These are phyloP conservation scores for Drosophila nr. medialis DNA, from an alignment of 2,888 invertebrate genomes.

Conservation along the genomic window DNA sequence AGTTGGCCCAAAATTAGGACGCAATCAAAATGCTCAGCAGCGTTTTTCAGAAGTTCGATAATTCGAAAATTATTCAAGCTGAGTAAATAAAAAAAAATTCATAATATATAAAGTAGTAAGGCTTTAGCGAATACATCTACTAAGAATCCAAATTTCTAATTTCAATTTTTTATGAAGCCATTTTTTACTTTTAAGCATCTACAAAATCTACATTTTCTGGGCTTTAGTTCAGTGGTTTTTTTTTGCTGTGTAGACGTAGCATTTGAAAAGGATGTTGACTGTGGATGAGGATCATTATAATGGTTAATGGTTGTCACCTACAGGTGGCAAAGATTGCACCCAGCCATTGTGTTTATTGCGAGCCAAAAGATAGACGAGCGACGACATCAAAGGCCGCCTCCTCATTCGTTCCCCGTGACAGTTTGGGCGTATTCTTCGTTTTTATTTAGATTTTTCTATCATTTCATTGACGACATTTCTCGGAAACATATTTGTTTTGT, in stretches of 20 bases:
- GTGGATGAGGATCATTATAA: slow-evolving; percentile 5
- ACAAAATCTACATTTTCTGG: not conserved
- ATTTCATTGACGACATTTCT: slow-evolving; percentile 63
- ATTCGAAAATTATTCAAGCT: not conserved
- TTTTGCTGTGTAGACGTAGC: not conserved
- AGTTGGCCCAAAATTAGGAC: not conserved
- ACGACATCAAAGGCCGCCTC: slow-evolving; percentile 43
- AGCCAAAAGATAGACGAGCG: not conserved
- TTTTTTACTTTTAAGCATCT: not conserved
- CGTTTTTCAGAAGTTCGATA: not conserved
- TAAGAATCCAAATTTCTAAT: not conserved
- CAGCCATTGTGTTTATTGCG: slow-evolving; percentile 37
- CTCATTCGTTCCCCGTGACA: slow-evolving; percentile 33
- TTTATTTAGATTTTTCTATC: slow-evolving; percentile 39
- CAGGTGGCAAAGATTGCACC: slow-evolving; percentile 66
- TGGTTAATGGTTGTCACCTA: slow-evolving; percentile 49
- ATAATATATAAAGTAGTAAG: not conserved
- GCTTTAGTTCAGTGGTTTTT: not conserved
- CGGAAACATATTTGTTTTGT: slow-evolving; percentile 37
- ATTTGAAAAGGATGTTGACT: slow-evolving; percentile 1
- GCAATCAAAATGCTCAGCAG: not conserved
- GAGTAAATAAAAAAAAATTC: not conserved
- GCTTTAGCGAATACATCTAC: not conserved
- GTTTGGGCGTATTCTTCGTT: slow-evolving; percentile 48
- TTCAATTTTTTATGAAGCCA: not conserved